Evolutionary conservation across 2,888 invertebrate genomes (phyloP).

Genomic region (Hololepta plana): DNA sequence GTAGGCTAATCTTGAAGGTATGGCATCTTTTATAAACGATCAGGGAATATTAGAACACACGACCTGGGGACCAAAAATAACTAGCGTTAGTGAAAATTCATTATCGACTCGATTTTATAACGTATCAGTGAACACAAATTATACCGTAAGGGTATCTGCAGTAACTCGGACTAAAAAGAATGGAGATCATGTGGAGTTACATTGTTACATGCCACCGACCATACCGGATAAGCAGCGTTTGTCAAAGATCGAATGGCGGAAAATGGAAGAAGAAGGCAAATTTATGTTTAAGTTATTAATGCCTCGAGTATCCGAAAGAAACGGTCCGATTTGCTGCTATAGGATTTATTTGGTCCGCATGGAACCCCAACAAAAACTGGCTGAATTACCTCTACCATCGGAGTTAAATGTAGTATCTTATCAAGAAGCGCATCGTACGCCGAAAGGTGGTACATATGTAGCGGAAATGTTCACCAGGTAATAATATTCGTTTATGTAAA

Average conservation of each 20-base stretch:
- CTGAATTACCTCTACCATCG: slow-evolving; percentile 48
- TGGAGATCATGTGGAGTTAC: slow-evolving; percentile 42
- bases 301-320: slow-evolving; percentile 64
- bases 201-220: slow-evolving; percentile 53
- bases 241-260: slow-evolving; percentile 40
- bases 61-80: slow-evolving; percentile 39
- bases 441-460: slow-evolving; percentile 61
- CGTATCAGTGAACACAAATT: slow-evolving; percentile 67
- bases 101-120: slow-evolving; percentile 42
- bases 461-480: slow-evolving; percentile 70
- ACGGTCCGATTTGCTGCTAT: slow-evolving; percentile 78
- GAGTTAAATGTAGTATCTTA: slow-evolving; percentile 54
- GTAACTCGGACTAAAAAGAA: slow-evolving; percentile 58
- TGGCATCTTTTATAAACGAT: slow-evolving; percentile 34
- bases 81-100: slow-evolving; percentile 33
- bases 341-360: slow-evolving; percentile 63
- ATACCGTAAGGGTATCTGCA: slow-evolving; percentile 59
- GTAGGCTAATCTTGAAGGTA: slow-evolving; percentile 37
- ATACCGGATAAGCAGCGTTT: slow-evolving; percentile 47
- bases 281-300: slow-evolving; percentile 59
- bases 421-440: slow-evolving; percentile 48
- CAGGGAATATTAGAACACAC: slow-evolving; percentile 30
- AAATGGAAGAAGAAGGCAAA: slow-evolving; percentile 42
- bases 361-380: slow-evolving; percentile 38
- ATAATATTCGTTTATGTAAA: slow-evolving; percentile 10